Base-by-base conservation (phyloP, 2,888 invertebrate genomes). In the Acronicta leporina region DNA sequence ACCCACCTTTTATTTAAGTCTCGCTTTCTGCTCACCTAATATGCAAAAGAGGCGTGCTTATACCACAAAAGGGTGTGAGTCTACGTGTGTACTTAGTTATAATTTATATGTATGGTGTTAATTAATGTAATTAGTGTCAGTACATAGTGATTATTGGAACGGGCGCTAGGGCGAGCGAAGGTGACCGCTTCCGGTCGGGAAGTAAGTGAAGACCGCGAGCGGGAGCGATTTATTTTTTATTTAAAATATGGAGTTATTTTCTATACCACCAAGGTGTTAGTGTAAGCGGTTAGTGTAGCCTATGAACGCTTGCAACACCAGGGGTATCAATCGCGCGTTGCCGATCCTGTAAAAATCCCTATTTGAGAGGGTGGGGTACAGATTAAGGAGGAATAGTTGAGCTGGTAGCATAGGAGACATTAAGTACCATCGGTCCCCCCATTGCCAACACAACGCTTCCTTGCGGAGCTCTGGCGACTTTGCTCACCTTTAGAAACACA, bases 81-180 rank as follows among this genome's bases (percentile, higher is more conserved):
- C 14, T 50, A 48, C 56, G 64, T 60, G 73, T 62, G n/a, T 11
- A 8, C 10, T 20, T 6, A 51, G 10, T 40, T 42, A 58, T 54
- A 64, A 57, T 62, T 40, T 51, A 71, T 66, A 42, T 48, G 4
- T 51, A 16, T 63, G 44, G 33, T 47, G 65, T 60, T 66, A 75
- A 79, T 70, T 73, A 73, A 65, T 75, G 71, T 78, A 76, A 79
- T 79, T 78, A 79, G 77, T 45, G 40, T 54, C 15, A 57, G 13
- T 65, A 49, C 45, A 57, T 57, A 60, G 58, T 44, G 56, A 50
- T 73, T 76, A 63, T 57, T 63, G 14, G 51, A 44, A 9, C 48
- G 66, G 27, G 42, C 35, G 45, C 16, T 30, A 14, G 59, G 64
- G 76, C 68, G 53, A 52, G 53, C 54, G 54, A 60, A 71, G 80